A percentile compares a stretch with the other conserved stretches of the same genome.
phyloP scores from a whole-genome alignment of 2,888 invertebrate species.

The Drosophila mulleri region DNA sequence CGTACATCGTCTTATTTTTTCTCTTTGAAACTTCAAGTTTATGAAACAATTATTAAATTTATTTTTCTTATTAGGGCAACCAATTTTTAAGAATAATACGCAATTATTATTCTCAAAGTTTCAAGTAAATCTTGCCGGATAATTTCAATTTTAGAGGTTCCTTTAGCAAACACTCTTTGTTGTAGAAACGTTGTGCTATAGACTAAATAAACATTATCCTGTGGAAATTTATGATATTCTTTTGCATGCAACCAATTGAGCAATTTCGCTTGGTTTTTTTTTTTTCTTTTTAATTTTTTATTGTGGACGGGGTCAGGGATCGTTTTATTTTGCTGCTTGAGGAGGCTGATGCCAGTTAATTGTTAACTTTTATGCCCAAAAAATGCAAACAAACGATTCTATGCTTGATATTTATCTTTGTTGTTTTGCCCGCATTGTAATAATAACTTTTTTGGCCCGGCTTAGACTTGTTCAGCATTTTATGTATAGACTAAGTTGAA shows the following conservation, averaged over 20 bases:
- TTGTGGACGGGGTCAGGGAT: slow-evolving; percentile 4
- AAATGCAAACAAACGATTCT: slow-evolving; percentile 52
- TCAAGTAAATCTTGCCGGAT: background rate
- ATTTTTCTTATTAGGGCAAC: background rate
- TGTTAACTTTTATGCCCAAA: slow-evolving; percentile 56
- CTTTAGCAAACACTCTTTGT: background rate
- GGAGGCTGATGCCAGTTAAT: slow-evolving; percentile 50
- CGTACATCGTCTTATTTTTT: background rate
- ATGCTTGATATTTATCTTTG: slow-evolving; percentile 28
- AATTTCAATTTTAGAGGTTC: background rate
- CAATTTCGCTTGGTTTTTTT: slow-evolving; percentile 21
- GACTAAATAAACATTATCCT: slow-evolving; percentile 24
- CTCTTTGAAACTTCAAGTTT: background rate
- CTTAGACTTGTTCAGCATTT: slow-evolving; percentile 37
- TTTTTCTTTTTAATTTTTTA: background rate
- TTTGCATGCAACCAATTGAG: slow-evolving; percentile 51
- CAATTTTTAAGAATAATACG: no score
- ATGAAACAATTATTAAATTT: background rate
- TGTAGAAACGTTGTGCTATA: background rate
- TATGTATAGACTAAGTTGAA: slow-evolving; percentile 57
- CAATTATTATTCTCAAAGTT: background rate
- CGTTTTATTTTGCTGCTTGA: slow-evolving; percentile 12
- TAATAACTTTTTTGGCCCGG: slow-evolving; percentile 56
- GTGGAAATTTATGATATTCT: slow-evolving; percentile 25
- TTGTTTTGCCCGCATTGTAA: slow-evolving; percentile 36